Conservation (phyloP, 2,113 vertebrate species). For the Pampusana beccarii region DNA sequence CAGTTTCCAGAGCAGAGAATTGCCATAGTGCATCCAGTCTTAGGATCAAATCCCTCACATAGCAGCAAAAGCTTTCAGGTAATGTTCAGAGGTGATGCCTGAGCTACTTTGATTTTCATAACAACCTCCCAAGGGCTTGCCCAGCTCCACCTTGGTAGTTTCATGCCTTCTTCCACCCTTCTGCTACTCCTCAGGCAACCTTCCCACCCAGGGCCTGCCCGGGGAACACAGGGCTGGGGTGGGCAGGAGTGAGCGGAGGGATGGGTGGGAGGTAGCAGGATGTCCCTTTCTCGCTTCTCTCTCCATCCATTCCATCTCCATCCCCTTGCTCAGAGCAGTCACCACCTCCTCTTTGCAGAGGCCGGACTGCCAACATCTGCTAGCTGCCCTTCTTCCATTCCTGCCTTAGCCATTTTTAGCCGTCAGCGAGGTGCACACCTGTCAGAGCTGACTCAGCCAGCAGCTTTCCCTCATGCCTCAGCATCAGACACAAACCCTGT, state of each 20-base stretch:
- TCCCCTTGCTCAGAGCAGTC: neutral
- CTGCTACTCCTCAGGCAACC: neutral
- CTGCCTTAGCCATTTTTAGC: neutral
- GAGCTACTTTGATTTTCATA: neutral
- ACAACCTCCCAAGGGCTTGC: neutral
- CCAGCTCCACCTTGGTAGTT: neutral
- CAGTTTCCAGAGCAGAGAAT: neutral
- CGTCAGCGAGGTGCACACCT: rapidly evolving
- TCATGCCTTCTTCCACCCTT: neutral
- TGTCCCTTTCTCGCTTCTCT: neutral
- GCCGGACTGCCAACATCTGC: neutral
- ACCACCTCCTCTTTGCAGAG: neutral
- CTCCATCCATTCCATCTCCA: neutral
- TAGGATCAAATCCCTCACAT: neutral
- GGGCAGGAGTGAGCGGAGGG: rapidly evolving
- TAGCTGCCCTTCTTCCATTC: neutral
- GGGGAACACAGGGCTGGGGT: neutral
- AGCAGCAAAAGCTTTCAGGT: neutral
- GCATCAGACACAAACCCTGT: neutral
- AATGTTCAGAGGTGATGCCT: neutral
- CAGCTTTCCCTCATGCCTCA: neutral
- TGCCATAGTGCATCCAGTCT: neutral
- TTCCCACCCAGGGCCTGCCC: neutral
- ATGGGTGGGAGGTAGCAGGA: neutral
- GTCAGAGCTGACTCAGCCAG: neutral